A percentile compares a stretch with the other conserved stretches of the same genome.
Evolutionary conservation across 1,140 invertebrate species (phyloP).

Genomic region (Belonocnema kinseyi): DNA sequence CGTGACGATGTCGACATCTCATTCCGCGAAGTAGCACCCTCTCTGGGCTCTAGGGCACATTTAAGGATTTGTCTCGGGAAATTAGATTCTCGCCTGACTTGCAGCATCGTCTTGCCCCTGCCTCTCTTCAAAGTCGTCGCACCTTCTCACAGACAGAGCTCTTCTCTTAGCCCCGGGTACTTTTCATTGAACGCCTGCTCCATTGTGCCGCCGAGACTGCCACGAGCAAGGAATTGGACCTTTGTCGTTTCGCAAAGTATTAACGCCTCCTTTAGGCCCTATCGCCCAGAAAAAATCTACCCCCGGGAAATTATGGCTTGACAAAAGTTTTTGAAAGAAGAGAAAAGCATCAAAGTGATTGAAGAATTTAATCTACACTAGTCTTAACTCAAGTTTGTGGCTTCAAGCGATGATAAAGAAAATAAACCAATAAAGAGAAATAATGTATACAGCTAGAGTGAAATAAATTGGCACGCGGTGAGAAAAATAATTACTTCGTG

Average conservation of each 20-base stretch:
- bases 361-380: background rate
- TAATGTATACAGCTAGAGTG: background rate
- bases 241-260: slow-evolving; percentile 67
- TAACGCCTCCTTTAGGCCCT: slow-evolving; percentile 65
- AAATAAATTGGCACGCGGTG: background rate
- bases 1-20: slow-evolving; percentile 56
- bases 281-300: slow-evolving; percentile 63
- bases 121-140: slow-evolving; percentile 44
- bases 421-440: background rate
- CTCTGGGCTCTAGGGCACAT: slow-evolving; percentile 66
- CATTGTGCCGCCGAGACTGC: slow-evolving; percentile 65
- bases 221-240: slow-evolving; percentile 65
- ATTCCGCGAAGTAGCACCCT: slow-evolving; percentile 61
- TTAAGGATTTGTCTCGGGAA: slow-evolving; percentile 75
- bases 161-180: slow-evolving; percentile 62
- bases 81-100: slow-evolving; percentile 74
- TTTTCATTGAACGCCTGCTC: slow-evolving; percentile 60
- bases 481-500: background rate
- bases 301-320: slow-evolving; percentile 67
- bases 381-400: background rate
- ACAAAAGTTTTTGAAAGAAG: slow-evolving; percentile 32
- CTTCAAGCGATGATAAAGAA: background rate
- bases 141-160: slow-evolving; percentile 53
- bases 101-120: slow-evolving; percentile 60
- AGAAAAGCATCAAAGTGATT: background rate